Conservation (phyloP, 2,797 vertebrate species). For the Crenichthys baileyi region DNA sequence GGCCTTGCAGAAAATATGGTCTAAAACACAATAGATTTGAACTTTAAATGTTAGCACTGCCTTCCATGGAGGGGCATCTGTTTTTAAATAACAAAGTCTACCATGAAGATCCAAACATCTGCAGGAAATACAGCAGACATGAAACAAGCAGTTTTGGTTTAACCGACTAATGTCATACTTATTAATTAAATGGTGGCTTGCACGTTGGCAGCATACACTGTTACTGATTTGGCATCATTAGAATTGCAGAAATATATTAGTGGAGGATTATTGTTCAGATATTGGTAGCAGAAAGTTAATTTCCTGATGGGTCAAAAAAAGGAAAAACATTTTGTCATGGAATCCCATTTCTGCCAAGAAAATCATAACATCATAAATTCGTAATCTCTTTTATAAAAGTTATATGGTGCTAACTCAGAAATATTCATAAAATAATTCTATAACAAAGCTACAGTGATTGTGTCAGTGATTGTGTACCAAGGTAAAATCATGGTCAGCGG, state of each 20-base stretch:
- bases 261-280: background rate
- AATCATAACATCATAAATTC: background rate
- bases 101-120: background rate
- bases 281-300: background rate
- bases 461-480: too few relatives aligned
- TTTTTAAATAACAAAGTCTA: background rate
- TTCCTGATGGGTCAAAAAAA: background rate
- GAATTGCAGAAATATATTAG: background rate
- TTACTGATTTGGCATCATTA: background rate
- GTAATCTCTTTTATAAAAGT: too few relatives aligned
- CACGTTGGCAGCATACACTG: background rate
- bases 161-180: background rate
- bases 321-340: background rate
- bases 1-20: constrained; percentile 10
- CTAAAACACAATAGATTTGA: background rate
- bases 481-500: too few relatives aligned
- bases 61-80: background rate
- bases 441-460: background rate
- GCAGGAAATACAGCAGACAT: background rate
- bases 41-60: background rate
- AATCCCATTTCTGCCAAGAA: constrained; percentile 8
- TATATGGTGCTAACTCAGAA: background rate
- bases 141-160: background rate
- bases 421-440: background rate
- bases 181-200: background rate